Conservation (phyloP, 1,140 invertebrate species). For the Coptotermes formosanus region DNA sequence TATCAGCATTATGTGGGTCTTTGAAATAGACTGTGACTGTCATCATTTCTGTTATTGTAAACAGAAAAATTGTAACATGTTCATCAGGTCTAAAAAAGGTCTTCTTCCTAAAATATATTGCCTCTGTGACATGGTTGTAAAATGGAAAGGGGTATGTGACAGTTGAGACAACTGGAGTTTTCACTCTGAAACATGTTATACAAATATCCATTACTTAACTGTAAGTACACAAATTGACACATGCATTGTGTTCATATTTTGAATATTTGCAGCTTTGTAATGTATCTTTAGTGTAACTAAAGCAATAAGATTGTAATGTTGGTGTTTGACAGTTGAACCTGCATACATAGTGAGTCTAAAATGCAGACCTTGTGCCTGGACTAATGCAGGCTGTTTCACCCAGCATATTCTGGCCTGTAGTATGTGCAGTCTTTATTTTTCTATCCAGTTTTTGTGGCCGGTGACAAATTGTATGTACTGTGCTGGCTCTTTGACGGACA, state of each 20-base stretch:
- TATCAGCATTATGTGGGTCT: not conserved
- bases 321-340: not conserved
- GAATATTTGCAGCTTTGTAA: not conserved
- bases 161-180: not conserved
- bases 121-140: not conserved
- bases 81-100: not conserved
- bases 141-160: not conserved
- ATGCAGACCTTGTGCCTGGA: not conserved
- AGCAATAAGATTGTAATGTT: not conserved
- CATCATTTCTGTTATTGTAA: not conserved
- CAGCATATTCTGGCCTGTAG: too few relatives aligned
- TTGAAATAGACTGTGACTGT: not conserved
- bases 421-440: too few relatives aligned
- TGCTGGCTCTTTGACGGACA: too few relatives aligned
- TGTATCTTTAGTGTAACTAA: not conserved
- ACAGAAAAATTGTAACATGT: not conserved
- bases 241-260: not conserved
- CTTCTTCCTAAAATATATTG: not conserved
- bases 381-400: not conserved
- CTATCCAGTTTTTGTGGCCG: too few relatives aligned
- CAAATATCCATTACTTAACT: not conserved
- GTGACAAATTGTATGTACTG: too few relatives aligned
- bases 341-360: not conserved
- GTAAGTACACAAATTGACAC: not conserved
- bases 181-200: not conserved